A percentile compares a stretch with the other conserved stretches of the same genome.
phyloP scores from a whole-genome alignment of 1,140 invertebrate species.

The Chlorops oryzae region DNA sequence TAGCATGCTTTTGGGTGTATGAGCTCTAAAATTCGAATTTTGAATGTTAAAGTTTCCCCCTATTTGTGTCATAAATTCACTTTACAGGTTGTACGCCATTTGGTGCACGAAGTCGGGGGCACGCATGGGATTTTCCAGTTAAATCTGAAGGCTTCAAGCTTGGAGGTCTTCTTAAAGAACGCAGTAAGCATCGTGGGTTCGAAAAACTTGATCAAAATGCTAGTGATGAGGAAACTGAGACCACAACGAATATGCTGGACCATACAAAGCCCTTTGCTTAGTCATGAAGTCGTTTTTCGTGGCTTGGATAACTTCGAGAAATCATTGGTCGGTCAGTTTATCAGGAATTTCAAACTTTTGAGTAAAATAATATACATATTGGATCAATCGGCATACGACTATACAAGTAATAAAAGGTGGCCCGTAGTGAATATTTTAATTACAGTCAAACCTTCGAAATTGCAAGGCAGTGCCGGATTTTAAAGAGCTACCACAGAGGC shows the following conservation, averaged over 20 bases:
- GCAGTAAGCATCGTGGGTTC: conserved; percentile 31
- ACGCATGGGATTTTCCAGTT: conserved; percentile 39
- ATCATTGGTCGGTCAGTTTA: too few relatives aligned
- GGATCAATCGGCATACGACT: too few relatives aligned
- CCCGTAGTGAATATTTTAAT: too few relatives aligned
- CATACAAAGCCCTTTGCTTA: too few relatives aligned
- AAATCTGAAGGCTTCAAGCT: conserved; percentile 45
- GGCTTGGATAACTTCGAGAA: too few relatives aligned
- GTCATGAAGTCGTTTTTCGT: too few relatives aligned
- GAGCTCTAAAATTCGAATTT: background rate
- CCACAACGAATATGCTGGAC: conserved; percentile 30
- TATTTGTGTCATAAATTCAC: background rate
- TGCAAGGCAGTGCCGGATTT: too few relatives aligned
- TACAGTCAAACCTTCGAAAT: too few relatives aligned
- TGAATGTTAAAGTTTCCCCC: background rate
- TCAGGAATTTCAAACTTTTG: too few relatives aligned
- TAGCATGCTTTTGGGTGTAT: background rate
- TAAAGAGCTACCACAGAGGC: too few relatives aligned
- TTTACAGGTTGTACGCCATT: conserved; percentile 41
- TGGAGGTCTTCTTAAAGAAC: conserved; percentile 33
- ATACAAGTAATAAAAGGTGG: too few relatives aligned
- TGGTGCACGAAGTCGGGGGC: conserved; percentile 35
- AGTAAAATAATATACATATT: too few relatives aligned
- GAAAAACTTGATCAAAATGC: conserved; percentile 46
- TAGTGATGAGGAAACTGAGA: conserved; percentile 40